These are phyloP conservation scores for Pluvialis apricaria DNA, from an alignment of 2,113 vertebrate genomes.

Conservation along the genomic window DNA sequence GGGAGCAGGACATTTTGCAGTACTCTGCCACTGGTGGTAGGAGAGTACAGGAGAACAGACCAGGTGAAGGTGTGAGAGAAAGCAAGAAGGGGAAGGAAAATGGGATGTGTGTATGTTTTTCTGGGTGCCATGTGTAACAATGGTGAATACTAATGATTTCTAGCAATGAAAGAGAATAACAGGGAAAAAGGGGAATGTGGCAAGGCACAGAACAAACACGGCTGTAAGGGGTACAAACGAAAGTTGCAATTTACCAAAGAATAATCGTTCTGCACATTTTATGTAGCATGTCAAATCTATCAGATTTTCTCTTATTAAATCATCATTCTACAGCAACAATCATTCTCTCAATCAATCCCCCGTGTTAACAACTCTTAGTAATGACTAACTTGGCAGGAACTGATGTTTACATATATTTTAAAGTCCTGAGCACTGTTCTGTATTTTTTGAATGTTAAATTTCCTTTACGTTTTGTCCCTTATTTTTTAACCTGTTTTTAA, in stretches of 20 bases:
- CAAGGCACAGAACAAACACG: slow-evolving; percentile 32
- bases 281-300: slow-evolving; percentile 58
- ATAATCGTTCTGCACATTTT: slow-evolving; percentile 57
- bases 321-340: slow-evolving; percentile 56
- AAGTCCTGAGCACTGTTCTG: slow-evolving; percentile 45
- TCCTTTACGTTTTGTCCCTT: slow-evolving; percentile 38
- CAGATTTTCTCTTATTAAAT: slow-evolving; percentile 69
- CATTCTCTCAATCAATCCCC: slow-evolving; percentile 59
- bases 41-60: background rate
- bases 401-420: slow-evolving; percentile 50
- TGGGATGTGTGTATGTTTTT: background rate
- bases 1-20: background rate
- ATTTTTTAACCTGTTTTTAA: slow-evolving; percentile 38
- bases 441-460: slow-evolving; percentile 22
- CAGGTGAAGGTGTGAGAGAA: background rate
- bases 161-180: slow-evolving; percentile 6
- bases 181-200: background rate
- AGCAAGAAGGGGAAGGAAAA: background rate
- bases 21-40: background rate
- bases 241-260: slow-evolving; percentile 58
- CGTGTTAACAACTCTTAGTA: slow-evolving; percentile 47
- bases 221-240: slow-evolving; percentile 10
- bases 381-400: slow-evolving; percentile 57
- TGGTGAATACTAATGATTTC: background rate
- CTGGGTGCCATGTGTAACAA: background rate